Evolutionary conservation across 2,888 invertebrate species (phyloP).

Genomic region (Meliscaeva auricollis): DNA sequence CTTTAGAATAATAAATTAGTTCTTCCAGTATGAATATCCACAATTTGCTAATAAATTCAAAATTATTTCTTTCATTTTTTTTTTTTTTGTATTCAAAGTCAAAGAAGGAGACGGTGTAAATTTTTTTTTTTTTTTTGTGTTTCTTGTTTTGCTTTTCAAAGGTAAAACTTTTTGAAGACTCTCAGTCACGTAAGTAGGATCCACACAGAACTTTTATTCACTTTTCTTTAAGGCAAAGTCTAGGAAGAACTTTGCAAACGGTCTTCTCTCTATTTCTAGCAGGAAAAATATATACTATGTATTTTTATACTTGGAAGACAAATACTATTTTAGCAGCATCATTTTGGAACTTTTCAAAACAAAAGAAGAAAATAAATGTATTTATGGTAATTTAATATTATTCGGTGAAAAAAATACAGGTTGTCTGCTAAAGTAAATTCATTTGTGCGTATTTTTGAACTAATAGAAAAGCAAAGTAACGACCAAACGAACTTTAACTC

Average conservation of each 20-base stretch:
- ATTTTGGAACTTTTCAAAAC: conserved; percentile 1
- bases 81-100: not conserved
- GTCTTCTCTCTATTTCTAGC: not conserved
- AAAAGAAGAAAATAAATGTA: conserved; percentile 3
- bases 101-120: not conserved
- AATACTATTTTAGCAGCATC: conserved; percentile 11
- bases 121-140: not conserved
- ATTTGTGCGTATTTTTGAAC: too few relatives aligned
- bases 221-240: conserved; percentile 4
- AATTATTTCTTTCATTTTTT: not conserved
- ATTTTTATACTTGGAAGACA: conserved; percentile 4
- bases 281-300: not conserved
- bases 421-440: not conserved
- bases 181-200: not conserved
- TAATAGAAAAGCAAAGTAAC: too few relatives aligned
- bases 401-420: not conserved
- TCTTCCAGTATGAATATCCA: not conserved
- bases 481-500: too few relatives aligned
- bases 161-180: conserved; percentile 19
- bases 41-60: conserved; percentile 20
- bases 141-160: not conserved
- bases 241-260: not conserved
- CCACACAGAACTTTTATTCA: conserved; percentile 10
- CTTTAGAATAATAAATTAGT: conserved; percentile 9
- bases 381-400: conserved; percentile 18